Conservation (phyloP, 2,888 invertebrate species). For the Lottia gigantea region DNA sequence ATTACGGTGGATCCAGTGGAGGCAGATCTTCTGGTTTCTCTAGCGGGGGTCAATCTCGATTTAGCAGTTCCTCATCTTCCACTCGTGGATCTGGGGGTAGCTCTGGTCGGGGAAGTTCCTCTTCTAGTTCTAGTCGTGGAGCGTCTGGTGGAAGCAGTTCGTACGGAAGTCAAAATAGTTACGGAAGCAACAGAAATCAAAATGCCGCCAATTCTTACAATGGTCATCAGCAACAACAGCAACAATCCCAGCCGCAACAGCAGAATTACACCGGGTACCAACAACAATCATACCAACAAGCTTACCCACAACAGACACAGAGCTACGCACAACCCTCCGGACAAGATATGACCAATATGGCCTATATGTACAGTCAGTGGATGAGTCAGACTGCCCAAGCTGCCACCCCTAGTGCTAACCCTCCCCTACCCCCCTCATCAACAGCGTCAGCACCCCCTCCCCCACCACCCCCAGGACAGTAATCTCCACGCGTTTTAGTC, state of each 20-base stretch:
- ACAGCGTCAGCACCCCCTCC: conserved; percentile 24
- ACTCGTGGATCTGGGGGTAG: background rate
- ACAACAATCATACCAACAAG: conserved; percentile 16
- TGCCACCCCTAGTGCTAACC: conserved; percentile 11
- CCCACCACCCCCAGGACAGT: conserved; percentile 27
- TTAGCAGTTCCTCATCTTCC: background rate
- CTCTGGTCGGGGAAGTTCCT: background rate
- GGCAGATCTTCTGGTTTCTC: background rate
- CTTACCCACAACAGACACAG: conserved; percentile 9
- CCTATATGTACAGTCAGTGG: conserved; percentile 46
- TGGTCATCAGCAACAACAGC: background rate
- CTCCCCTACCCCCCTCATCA: conserved; percentile 32
- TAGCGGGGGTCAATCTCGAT: conserved; percentile 7
- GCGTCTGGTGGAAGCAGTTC: conserved; percentile 11
- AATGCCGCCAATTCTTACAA: background rate
- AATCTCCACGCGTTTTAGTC: background rate
- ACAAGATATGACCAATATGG: conserved; percentile 36
- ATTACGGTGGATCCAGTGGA: conserved; percentile 20
- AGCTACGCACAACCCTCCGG: conserved; percentile 14
- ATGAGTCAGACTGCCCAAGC: conserved; percentile 28
- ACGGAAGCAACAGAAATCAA: conserved; percentile 11
- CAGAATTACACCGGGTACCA: conserved; percentile 10
- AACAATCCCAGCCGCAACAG: conserved; percentile 9
- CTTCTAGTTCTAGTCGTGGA: conserved; percentile 12
- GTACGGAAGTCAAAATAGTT: conserved; percentile 14